Percentiles rank a stretch among this genome's conserved stretches.
Evolutionary conservation across 2,113 vertebrate species (phyloP).

Genomic region (Datnioides undecimradiatus): DNA sequence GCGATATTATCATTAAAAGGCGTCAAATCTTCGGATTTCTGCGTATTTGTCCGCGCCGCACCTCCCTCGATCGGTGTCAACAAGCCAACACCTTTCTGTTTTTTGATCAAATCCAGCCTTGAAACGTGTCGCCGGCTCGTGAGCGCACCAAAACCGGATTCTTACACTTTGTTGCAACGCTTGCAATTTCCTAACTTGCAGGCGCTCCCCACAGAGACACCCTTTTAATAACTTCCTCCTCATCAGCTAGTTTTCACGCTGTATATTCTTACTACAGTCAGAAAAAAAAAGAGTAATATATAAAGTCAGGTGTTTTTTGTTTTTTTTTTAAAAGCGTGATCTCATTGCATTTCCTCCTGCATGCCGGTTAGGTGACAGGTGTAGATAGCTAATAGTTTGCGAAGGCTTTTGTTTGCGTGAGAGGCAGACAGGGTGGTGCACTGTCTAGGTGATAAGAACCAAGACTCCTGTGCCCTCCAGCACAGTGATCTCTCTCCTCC

Average conservation of each 20-base stretch:
- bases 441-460: slow-evolving; percentile 79
- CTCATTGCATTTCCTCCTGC: slow-evolving; percentile 55
- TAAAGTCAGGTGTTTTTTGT: slow-evolving; percentile 59
- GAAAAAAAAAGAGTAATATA: neutral
- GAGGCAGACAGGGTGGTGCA: slow-evolving; percentile 79
- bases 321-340: no score
- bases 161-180: slow-evolving; percentile 65
- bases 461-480: slow-evolving; percentile 77
- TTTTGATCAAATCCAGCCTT: slow-evolving; percentile 66
- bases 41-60: neutral
- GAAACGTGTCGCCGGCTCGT: slow-evolving; percentile 23
- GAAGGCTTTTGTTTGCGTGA: slow-evolving; percentile 74
- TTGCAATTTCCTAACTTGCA: slow-evolving; percentile 66
- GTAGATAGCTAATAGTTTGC: slow-evolving; percentile 73
- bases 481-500: slow-evolving; percentile 70
- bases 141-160: slow-evolving; percentile 35
- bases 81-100: slow-evolving; percentile 55
- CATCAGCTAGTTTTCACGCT: slow-evolving; percentile 71
- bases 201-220: slow-evolving; percentile 58
- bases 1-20: slow-evolving; percentile 51
- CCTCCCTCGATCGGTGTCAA: slow-evolving; percentile 48
- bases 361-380: slow-evolving; percentile 70
- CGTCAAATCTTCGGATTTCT: slow-evolving; percentile 39
- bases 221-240: slow-evolving; percentile 73
- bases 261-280: slow-evolving; percentile 19